Base-by-base conservation (phyloP, 2,888 invertebrate genomes). In the Pammene fasciana region DNA sequence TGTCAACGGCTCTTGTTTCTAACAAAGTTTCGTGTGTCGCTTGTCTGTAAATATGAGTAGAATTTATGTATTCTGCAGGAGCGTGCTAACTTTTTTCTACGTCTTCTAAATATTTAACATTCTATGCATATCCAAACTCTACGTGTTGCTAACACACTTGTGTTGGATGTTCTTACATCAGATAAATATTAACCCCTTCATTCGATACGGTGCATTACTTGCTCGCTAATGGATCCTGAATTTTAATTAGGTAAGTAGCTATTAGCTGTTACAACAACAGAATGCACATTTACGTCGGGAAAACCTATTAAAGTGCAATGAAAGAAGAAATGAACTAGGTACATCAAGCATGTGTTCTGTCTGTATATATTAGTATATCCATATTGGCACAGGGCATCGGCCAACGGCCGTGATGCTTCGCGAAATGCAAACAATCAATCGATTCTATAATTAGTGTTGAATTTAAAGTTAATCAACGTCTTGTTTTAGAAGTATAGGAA, bases 1-100 rank as follows among this genome's bases (percentile, higher is more conserved):
- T 89, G 88, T 87, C 89, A 84, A 75, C 78, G 76, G 82, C 82
- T 81, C 80, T 76, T 80, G 77, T 81, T 82, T 76, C 81, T 78
- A 82, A 82, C 77, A 78, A 79, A 80, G 74, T 79, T 75, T 81
- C 79, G 71, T 73, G 76, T 84, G 82, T 82, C 83, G 78, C 75
- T 75, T 76, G 73, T 77, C 59, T 14, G 54, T 52, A 55, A 26
- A 61, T 61, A 18, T 45, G 38, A 46, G n/a, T 46, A 48, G 36
- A 60, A 67, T 56, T 16, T 14, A 56, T 26, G 13, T n/a, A 7
- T 7, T 10, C 14, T 26, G n/a, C 38, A 13, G 8, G 43, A 57
- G n/a, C 41, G 11, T 14, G 48, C 55, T 16, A 62, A 13, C 9
- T 56, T 46, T 48, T 10, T 10, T 10, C 16, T 9, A 13, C 4